A percentile compares a stretch with the other conserved stretches of the same genome.
phyloP scores from a whole-genome alignment of 2,113 vertebrate genomes.

The Acanthochromis polyacanthus region DNA sequence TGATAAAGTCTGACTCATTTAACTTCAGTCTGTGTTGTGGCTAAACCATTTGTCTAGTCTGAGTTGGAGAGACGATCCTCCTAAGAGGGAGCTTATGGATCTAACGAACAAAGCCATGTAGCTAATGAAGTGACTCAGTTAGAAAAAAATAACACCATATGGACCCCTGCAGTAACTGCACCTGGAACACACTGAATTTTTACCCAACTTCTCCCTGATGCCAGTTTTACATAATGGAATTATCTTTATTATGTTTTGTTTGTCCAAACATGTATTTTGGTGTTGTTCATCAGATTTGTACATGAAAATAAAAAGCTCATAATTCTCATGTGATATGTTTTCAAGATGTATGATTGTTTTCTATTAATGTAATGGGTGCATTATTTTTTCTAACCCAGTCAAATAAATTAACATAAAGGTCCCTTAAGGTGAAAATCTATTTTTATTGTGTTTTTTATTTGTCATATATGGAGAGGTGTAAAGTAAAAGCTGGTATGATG shows the following conservation, averaged over 20 bases:
- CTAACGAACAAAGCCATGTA: constrained; percentile 53
- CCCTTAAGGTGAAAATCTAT: no score
- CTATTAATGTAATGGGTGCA: constrained; percentile 21
- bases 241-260: constrained; percentile 56
- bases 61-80: constrained; percentile 30
- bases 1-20: constrained; percentile 47
- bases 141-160: constrained; percentile 35
- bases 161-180: constrained; percentile 54
- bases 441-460: no score
- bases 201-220: constrained; percentile 47
- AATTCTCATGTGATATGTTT: constrained; percentile 53
- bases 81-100: constrained; percentile 29
- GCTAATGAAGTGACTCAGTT: constrained; percentile 46
- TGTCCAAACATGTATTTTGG: constrained; percentile 58
- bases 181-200: constrained; percentile 44
- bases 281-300: constrained; percentile 70
- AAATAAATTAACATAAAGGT: background rate
- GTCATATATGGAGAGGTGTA: no score
- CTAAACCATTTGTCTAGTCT: constrained; percentile 40
- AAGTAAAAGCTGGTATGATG: no score
- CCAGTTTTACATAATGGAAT: constrained; percentile 57
- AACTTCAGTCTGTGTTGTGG: constrained; percentile 47
- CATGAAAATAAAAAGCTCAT: constrained; percentile 68
- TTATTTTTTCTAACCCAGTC: constrained; percentile 25
- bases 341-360: constrained; percentile 30